These are phyloP conservation scores for Austrofundulus limnaeus DNA, from an alignment of 2,113 vertebrate genomes.

Conservation along the genomic window DNA sequence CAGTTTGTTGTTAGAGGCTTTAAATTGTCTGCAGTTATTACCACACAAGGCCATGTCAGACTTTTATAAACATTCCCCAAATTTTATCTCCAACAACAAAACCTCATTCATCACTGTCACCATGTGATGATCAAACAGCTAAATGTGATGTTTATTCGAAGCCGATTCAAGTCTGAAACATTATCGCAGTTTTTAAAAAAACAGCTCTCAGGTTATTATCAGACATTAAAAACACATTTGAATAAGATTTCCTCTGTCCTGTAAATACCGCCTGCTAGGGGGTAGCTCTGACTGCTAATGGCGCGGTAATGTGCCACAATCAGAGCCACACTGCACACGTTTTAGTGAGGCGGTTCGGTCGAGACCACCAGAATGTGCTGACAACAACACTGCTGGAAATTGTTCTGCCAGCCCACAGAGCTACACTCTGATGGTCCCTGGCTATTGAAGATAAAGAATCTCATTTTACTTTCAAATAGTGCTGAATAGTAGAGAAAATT, in stretches of 20 bases:
- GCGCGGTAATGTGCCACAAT: conserved; percentile 27
- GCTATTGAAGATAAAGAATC: conserved; percentile 25
- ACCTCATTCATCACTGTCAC: neutral
- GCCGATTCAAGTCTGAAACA: conserved; percentile 15
- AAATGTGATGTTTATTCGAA: conserved; percentile 43
- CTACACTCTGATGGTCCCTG: conserved; percentile 19
- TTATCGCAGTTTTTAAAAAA: conserved; percentile 19
- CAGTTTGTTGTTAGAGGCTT: neutral
- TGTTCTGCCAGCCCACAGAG: conserved; percentile 1
- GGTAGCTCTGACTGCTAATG: conserved; percentile 34
- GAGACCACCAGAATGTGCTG: conserved; percentile 36
- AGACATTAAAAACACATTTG: conserved; percentile 52
- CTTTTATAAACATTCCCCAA: neutral
- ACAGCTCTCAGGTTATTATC: conserved; percentile 31
- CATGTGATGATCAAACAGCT: conserved; percentile 14
- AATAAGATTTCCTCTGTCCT: conserved; percentile 1
- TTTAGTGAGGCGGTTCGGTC: conserved; percentile 24
- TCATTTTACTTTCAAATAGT: conserved; percentile 53
- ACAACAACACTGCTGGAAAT: conserved; percentile 28
- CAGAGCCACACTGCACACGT: conserved; percentile 10
- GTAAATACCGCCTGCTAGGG: conserved; percentile 30
- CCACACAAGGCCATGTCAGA: neutral
- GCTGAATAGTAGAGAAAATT: conserved; percentile 15
- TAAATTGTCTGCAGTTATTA: neutral
- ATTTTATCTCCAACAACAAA: neutral